Percentiles rank a stretch among this genome's conserved stretches.
Evolutionary conservation across 2,113 vertebrate species (phyloP).

Genomic region (Myotis lucifugus): DNA sequence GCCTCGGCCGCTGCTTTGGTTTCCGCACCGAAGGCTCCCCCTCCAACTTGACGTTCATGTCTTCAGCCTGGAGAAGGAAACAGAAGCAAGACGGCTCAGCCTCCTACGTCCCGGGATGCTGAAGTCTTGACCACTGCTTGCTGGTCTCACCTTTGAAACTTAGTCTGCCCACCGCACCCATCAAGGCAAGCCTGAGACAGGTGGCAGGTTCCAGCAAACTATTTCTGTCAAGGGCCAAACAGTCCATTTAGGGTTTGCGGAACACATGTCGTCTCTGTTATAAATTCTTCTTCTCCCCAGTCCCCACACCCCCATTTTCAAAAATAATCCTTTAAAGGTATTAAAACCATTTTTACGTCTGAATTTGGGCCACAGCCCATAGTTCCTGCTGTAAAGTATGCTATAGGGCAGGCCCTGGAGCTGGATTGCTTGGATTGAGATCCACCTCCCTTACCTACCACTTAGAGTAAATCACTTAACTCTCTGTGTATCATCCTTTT

Average conservation of each 20-base stretch:
- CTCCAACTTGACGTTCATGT: conserved; percentile 87
- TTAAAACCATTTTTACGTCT: neutral
- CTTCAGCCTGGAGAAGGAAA: conserved; percentile 80
- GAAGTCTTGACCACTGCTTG: neutral
- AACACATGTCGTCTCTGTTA: neutral
- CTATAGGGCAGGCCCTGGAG: neutral
- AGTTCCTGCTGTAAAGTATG: neutral
- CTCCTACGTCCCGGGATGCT: neutral
- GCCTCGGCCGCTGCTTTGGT: conserved; percentile 94
- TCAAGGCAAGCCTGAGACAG: neutral
- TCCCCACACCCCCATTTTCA: neutral
- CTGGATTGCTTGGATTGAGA: neutral
- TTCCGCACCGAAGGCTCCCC: conserved; percentile 89
- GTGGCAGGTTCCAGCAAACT: neutral
- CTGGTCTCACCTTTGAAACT: neutral
- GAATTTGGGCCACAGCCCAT: neutral
- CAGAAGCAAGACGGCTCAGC: neutral
- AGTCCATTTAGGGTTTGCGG: neutral
- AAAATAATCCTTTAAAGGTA: neutral
- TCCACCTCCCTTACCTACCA: neutral
- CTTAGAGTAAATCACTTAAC: neutral
- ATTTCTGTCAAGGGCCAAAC: neutral
- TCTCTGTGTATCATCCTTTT: neutral
- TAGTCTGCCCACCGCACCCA: neutral
- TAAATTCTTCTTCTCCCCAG: neutral